Percentiles rank a stretch among this genome's conserved stretches.
These are phyloP conservation scores for Mobula birostris DNA, from an alignment of 2,113 vertebrate genomes.

Conservation along the genomic window DNA sequence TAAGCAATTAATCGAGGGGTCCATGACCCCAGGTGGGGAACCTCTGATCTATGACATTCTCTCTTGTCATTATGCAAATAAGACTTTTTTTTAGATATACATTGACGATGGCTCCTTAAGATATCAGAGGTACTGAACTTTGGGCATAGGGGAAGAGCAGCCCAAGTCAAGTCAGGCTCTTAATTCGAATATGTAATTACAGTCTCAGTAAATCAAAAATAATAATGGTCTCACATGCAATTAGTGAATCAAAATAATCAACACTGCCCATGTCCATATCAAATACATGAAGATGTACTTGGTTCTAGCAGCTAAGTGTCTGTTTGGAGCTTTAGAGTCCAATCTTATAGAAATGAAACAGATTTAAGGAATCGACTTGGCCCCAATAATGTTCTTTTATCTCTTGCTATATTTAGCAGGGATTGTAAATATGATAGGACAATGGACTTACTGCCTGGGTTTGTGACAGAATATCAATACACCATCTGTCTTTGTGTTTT, in stretches of 20 bases:
- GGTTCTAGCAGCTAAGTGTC: neutral
- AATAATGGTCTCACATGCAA: too few species aligned
- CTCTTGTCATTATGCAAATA: neutral
- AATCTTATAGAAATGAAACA: neutral
- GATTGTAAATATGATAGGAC: constrained; percentile 17
- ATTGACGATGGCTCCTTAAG: neutral
- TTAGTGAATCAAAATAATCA: neutral
- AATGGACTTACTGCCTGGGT: neutral
- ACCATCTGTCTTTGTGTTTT: neutral
- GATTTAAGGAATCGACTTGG: neutral
- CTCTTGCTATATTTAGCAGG: neutral
- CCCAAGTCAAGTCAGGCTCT: neutral
- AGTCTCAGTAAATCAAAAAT: neutral
- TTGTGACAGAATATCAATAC: constrained; percentile 12
- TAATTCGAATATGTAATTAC: neutral
- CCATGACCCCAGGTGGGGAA: too few species aligned
- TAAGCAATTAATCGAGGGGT: too few species aligned
- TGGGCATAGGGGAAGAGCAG: neutral
- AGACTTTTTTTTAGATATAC: neutral
- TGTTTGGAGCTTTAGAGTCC: neutral
- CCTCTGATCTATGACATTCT: neutral
- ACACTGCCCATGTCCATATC: neutral
- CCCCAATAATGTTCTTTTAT: neutral
- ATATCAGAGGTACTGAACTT: neutral
- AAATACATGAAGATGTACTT: neutral